A percentile compares a stretch with the other conserved stretches of the same genome.
Evolutionary conservation across 2,888 invertebrate genomes (phyloP).

Genomic region (Parthenolecanium corni): DNA sequence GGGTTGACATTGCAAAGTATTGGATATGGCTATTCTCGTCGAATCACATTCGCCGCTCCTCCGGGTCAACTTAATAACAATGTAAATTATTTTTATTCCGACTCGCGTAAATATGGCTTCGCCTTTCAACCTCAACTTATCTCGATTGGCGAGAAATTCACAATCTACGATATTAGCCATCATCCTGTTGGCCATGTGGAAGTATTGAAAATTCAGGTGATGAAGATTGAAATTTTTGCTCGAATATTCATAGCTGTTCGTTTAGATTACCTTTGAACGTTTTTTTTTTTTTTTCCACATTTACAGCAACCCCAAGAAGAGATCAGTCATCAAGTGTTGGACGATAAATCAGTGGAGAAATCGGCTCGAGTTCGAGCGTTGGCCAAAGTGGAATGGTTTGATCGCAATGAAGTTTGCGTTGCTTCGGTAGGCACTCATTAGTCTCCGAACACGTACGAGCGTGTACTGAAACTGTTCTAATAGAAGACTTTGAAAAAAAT

Average conservation of each 20-base stretch:
- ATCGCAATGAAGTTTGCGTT: constrained; percentile 48
- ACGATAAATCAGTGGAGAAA: constrained; percentile 45
- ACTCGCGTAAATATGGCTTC: constrained; percentile 60
- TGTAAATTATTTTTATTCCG: constrained; percentile 65
- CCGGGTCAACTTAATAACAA: constrained; percentile 49
- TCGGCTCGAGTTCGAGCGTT: constrained; percentile 49
- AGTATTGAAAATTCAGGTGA: constrained; percentile 54
- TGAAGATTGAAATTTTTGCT: constrained; percentile 27
- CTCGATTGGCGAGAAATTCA: constrained; percentile 56
- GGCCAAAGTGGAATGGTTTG: constrained; percentile 58
- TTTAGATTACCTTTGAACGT: background rate
- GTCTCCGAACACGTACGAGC: background rate
- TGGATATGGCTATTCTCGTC: constrained; percentile 60
- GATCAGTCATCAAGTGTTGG: constrained; percentile 39
- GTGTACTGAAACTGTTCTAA: background rate
- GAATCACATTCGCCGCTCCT: constrained; percentile 55
- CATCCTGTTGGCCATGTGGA: constrained; percentile 56
- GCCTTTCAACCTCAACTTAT: constrained; percentile 59
- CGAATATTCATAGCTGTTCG: background rate
- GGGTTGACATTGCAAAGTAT: constrained; percentile 55
- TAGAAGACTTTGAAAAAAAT: background rate
- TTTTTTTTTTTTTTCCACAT: constrained; percentile 30
- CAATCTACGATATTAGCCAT: constrained; percentile 55
- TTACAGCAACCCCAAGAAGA: constrained; percentile 45
- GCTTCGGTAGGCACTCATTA: constrained; percentile 34